Percentiles rank a stretch among this genome's conserved stretches.
These are phyloP conservation scores for Odontomachus brunneus DNA, from an alignment of 1,140 invertebrate genomes.

Conservation along the genomic window DNA sequence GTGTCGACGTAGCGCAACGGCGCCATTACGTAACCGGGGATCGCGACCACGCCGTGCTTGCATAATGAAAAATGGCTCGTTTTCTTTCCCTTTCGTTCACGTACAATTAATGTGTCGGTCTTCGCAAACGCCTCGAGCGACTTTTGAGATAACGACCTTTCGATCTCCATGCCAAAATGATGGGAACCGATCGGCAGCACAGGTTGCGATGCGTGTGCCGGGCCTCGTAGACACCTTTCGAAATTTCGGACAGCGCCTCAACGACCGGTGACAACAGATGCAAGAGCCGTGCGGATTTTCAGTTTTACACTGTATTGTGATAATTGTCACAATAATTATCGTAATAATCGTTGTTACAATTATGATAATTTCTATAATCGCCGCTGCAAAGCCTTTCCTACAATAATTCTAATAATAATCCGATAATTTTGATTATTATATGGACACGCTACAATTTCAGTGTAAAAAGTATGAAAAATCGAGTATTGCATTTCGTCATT, in stretches of 20 bases:
- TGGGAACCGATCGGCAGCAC: background rate
- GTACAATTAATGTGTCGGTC: constrained; percentile 39
- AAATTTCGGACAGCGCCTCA: background rate
- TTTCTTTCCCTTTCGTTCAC: constrained; percentile 35
- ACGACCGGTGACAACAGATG: background rate
- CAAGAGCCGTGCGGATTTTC: constrained; percentile 4
- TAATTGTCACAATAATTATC: too few species aligned
- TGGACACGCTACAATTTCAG: constrained; percentile 16
- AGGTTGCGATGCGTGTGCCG: background rate
- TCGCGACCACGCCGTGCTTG: constrained; percentile 20
- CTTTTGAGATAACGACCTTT: constrained; percentile 30
- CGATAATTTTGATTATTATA: background rate
- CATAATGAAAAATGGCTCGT: constrained; percentile 35
- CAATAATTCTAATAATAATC: background rate
- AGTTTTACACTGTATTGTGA: background rate
- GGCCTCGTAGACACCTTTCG: background rate
- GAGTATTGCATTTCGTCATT: background rate
- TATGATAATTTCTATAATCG: background rate
- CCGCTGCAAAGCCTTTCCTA: background rate
- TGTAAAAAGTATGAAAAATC: background rate
- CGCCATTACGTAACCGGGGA: constrained; percentile 32
- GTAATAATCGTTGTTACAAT: too few species aligned
- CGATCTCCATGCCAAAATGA: constrained; percentile 10
- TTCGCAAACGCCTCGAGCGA: constrained; percentile 14
- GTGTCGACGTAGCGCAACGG: constrained; percentile 2